A percentile compares a stretch with the other conserved stretches of the same genome.
Conservation (phyloP, 2,797 vertebrate species). For the Mormyrus proboscirostris region DNA sequence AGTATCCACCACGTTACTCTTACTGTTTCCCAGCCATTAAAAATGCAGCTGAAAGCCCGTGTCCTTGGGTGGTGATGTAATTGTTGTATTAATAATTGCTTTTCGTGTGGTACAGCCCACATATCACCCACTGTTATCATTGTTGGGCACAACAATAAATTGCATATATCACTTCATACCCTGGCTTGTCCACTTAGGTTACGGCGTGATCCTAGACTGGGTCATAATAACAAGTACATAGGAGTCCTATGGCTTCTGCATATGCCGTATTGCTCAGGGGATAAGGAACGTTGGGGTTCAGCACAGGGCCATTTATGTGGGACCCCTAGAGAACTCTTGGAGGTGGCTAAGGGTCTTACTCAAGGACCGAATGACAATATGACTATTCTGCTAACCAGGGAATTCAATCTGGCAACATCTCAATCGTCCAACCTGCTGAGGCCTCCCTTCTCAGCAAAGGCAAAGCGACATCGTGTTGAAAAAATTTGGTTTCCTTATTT, state of each 20-base stretch:
- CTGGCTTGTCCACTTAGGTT: not conserved
- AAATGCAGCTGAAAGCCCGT: not conserved
- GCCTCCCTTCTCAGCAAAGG: not conserved
- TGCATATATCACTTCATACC: not conserved
- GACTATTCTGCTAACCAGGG: not conserved
- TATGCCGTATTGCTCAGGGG: not conserved
- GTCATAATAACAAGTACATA: not conserved
- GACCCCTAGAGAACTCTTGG: not conserved
- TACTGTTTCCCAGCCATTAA: not conserved
- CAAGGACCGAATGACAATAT: not conserved
- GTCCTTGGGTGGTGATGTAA: not conserved
- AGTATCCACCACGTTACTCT: not conserved
- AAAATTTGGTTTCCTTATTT: constrained; percentile 42
- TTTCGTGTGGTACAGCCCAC: not conserved
- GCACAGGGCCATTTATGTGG: not conserved
- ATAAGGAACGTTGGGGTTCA: not conserved
- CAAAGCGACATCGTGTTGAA: constrained; percentile 38
- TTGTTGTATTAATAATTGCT: not conserved
- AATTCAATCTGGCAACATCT: not conserved
- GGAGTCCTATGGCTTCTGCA: not conserved
- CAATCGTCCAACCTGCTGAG: not conserved
- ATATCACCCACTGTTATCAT: not conserved
- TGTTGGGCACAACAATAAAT: not conserved
- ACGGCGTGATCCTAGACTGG: not conserved
- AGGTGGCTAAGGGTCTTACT: not conserved